Conservation (phyloP, 2,888 invertebrate genomes). For the Camptogramma bilineatum region DNA sequence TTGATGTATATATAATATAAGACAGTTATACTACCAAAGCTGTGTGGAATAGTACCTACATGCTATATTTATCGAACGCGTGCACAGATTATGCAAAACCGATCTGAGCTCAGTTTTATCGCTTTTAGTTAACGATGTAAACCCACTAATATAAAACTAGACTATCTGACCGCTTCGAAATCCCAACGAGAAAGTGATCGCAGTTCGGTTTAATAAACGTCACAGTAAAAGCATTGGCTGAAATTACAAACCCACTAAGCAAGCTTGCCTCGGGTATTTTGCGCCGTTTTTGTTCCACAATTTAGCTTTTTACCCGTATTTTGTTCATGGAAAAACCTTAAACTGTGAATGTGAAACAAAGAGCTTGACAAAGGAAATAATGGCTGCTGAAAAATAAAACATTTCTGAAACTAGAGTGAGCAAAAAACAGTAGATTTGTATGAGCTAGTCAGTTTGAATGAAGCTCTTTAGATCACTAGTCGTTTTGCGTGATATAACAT, state of each 20-base stretch:
- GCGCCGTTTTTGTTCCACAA: slow-evolving; percentile 6
- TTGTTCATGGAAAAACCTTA: slow-evolving; percentile 6
- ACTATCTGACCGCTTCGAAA: background rate
- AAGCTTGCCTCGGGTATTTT: slow-evolving; percentile 4
- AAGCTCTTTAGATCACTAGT: background rate
- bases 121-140: too few species aligned
- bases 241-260: slow-evolving; percentile 19
- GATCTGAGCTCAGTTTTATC: background rate
- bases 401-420: background rate
- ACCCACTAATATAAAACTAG: background rate
- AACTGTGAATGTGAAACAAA: slow-evolving; percentile 8
- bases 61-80: too few species aligned
- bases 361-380: slow-evolving; percentile 15
- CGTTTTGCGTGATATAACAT: background rate
- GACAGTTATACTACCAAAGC: too few species aligned
- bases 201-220: slow-evolving; percentile 18
- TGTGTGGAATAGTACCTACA: too few species aligned
- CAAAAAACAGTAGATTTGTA: background rate
- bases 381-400: background rate
- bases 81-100: too few species aligned
- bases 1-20: too few species aligned
- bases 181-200: slow-evolving; percentile 7
- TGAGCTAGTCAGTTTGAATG: background rate
- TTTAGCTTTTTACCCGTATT: slow-evolving; percentile 2
- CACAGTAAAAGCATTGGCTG: slow-evolving; percentile 13